These are phyloP conservation scores for Erythrolamprus reginae DNA, from an alignment of 2,113 vertebrate genomes.

Conservation along the genomic window DNA sequence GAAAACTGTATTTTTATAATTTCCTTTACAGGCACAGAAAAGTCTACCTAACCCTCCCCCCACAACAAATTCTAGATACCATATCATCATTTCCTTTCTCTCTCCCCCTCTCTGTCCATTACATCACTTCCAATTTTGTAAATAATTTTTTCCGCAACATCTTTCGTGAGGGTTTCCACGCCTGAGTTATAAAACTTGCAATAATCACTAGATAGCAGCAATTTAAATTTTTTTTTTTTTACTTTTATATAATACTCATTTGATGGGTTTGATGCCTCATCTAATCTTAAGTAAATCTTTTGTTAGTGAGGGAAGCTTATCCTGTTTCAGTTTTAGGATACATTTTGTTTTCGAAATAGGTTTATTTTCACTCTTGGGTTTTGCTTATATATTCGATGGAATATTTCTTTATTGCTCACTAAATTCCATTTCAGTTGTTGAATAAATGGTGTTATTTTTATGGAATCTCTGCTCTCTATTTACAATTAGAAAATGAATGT, in stretches of 20 bases:
- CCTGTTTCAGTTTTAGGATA: conserved; percentile 19
- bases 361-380: neutral
- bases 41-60: conserved; percentile 48
- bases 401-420: neutral
- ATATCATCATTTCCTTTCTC: conserved; percentile 35
- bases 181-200: neutral
- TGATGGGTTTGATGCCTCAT: neutral
- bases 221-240: neutral
- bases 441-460: neutral
- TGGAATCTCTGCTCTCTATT: neutral
- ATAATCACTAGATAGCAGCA: neutral
- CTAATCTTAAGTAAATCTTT: conserved; percentile 18
- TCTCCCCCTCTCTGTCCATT: neutral
- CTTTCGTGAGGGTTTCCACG: neutral
- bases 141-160: neutral
- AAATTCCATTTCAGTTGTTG: neutral
- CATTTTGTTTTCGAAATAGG: conserved; percentile 1
- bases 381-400: neutral
- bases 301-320: neutral
- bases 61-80: conserved; percentile 46
- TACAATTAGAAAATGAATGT: neutral
- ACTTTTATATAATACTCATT: neutral
- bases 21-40: conserved; percentile 53
- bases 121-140: neutral
- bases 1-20: neutral